Conservation (phyloP, 2,888 invertebrate species). For the Ectemnius cavifrons region DNA sequence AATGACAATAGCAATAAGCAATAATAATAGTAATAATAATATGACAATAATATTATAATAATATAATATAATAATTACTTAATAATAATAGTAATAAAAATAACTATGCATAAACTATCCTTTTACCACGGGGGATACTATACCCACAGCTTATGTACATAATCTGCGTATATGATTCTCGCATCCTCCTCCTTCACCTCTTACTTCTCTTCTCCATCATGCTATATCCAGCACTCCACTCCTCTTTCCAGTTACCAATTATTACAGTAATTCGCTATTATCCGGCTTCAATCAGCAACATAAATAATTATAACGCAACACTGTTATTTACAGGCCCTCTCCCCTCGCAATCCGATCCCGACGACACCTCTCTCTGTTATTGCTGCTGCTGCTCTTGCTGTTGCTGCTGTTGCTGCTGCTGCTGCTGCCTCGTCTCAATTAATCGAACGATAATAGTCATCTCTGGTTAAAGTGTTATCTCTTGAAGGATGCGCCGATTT, state of each 20-base stretch:
- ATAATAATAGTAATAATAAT: constrained; percentile 57
- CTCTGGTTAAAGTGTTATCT: background rate
- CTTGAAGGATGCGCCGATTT: constrained; percentile 18
- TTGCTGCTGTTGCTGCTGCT: background rate
- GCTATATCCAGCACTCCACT: too few relatives aligned
- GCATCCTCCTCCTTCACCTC: constrained; percentile 45
- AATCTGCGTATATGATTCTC: constrained; percentile 67
- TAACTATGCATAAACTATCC: constrained; percentile 74
- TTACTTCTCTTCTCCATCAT: constrained; percentile 10
- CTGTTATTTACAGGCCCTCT: constrained; percentile 70
- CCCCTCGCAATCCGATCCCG: constrained; percentile 13
- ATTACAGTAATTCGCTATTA: constrained; percentile 70
- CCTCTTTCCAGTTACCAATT: constrained; percentile 65
- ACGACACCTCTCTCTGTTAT: constrained; percentile 15
- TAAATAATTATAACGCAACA: constrained; percentile 73
- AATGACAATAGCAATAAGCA: constrained; percentile 61
- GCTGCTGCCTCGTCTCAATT: constrained; percentile 43
- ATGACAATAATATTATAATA: constrained; percentile 42
- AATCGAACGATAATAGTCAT: constrained; percentile 9
- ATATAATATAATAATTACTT: constrained; percentile 54
- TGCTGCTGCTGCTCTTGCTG: background rate
- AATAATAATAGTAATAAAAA: constrained; percentile 71
- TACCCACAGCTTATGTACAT: constrained; percentile 72
- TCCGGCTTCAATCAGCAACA: constrained; percentile 69
- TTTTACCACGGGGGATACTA: constrained; percentile 68